Evolutionary conservation across 2,888 invertebrate species (phyloP).

Genomic region (Caenorhabditis doughertyi): DNA sequence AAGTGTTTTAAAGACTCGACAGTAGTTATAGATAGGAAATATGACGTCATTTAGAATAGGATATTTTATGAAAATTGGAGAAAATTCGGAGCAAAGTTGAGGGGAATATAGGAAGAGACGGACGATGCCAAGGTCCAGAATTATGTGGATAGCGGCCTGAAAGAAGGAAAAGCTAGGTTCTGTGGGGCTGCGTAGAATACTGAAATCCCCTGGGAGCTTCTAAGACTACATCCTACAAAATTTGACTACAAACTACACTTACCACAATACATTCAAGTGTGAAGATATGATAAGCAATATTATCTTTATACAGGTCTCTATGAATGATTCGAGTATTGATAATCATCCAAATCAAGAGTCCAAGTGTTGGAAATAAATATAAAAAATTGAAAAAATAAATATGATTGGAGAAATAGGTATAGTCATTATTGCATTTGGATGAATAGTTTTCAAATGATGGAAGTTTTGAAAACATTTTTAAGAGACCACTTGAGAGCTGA

Average conservation of each 20-base stretch:
- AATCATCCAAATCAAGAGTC: constrained; percentile 12
- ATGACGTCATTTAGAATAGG: constrained; percentile 14
- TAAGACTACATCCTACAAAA: neutral
- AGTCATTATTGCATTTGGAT: neutral
- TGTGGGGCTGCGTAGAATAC: no score
- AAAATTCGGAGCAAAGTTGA: constrained; percentile 30
- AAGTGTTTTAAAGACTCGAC: constrained; percentile 24
- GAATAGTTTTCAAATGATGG: constrained; percentile 2
- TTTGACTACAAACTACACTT: neutral
- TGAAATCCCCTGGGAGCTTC: no score
- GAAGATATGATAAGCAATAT: constrained; percentile 26
- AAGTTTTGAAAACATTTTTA: constrained; percentile 14
- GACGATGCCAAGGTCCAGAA: constrained; percentile 29
- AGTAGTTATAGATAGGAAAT: constrained; percentile 46
- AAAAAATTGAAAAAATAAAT: neutral
- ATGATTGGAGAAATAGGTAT: neutral
- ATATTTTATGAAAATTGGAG: constrained; percentile 20
- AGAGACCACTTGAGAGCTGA: constrained; percentile 46
- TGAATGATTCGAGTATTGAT: neutral
- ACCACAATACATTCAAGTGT: constrained; percentile 37
- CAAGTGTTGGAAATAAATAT: constrained; percentile 28
- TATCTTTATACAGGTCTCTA: neutral
- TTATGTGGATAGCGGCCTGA: constrained; percentile 29
- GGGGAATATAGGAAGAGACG: constrained; percentile 49
- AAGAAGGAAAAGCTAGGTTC: no score